These are phyloP conservation scores for Deilephila porcellus DNA, from an alignment of 2,888 invertebrate genomes.

Conservation along the genomic window DNA sequence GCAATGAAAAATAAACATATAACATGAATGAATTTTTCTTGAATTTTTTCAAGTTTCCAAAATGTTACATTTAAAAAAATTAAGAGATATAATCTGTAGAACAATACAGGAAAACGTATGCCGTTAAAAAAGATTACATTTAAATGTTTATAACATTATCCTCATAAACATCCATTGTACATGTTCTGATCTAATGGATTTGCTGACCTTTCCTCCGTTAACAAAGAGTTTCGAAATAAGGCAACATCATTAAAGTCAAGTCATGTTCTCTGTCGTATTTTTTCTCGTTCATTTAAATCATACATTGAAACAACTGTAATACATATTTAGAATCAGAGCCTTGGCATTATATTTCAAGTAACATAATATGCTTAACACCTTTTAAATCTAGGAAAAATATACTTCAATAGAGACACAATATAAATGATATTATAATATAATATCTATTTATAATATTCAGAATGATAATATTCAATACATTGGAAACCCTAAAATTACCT, in stretches of 20 bases:
- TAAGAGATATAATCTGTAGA: neutral
- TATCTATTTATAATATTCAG: too few relatives aligned
- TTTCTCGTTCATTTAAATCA: conserved; percentile 31
- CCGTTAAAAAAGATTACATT: conserved; percentile 17
- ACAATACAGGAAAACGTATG: neutral
- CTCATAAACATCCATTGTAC: conserved; percentile 15
- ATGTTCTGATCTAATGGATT: conserved; percentile 22
- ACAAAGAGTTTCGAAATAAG: conserved; percentile 23
- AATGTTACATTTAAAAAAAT: neutral
- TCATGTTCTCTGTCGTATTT: conserved; percentile 9
- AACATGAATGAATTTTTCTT: neutral
- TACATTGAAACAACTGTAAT: neutral
- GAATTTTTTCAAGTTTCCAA: neutral
- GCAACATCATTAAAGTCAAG: neutral
- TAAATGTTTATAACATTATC: conserved; percentile 20
- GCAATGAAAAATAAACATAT: too few relatives aligned
- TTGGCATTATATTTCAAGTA: conserved; percentile 10
- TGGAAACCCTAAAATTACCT: too few relatives aligned
- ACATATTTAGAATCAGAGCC: neutral
- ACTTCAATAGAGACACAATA: neutral
- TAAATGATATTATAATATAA: neutral
- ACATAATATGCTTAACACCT: neutral
- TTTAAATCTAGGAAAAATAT: neutral
- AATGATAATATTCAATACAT: too few relatives aligned
- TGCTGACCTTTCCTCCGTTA: conserved; percentile 23